Percentiles rank a stretch among this genome's conserved stretches.
phyloP scores from a whole-genome alignment of 2,113 vertebrate genomes.

The Platysternon megacephalum region DNA sequence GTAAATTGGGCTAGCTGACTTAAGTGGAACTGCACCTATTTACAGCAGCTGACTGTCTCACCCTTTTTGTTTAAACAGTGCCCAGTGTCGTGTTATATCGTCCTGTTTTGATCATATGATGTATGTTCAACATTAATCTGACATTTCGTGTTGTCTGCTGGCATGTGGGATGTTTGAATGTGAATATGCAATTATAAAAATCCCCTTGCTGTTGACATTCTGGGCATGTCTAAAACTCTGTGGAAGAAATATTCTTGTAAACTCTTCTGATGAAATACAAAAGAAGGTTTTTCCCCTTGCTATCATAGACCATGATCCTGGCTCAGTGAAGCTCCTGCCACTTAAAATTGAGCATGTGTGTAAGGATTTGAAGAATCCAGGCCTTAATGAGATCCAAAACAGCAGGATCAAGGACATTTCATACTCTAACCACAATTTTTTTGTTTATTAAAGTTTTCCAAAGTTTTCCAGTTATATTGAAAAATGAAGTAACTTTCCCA shows the following conservation, averaged over 20 bases:
- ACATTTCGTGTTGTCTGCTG: background rate
- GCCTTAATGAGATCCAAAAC: slow-evolving; percentile 26
- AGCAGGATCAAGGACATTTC: slow-evolving; percentile 1
- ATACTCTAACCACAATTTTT: too few relatives aligned
- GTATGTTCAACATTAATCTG: background rate
- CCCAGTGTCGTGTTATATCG: background rate
- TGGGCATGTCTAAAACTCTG: background rate
- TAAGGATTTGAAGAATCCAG: slow-evolving; percentile 18
- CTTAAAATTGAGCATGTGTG: slow-evolving; percentile 5
- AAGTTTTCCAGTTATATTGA: background rate
- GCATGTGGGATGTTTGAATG: background rate
- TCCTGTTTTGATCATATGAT: background rate
- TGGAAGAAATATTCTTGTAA: slow-evolving; percentile 1
- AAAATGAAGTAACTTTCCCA: background rate
- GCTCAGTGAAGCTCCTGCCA: slow-evolving; percentile 27
- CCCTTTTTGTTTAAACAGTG: background rate
- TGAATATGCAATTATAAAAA: background rate
- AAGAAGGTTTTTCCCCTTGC: slow-evolving; percentile 4
- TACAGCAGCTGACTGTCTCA: background rate
- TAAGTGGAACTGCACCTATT: background rate
- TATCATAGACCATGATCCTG: background rate
- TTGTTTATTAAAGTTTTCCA: background rate
- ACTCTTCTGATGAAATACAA: background rate
- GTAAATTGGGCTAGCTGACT: background rate
- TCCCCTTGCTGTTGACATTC: background rate